Conservation (phyloP, 64 coral and sea anemone species). For the Dendrophyllia cribrosa region DNA sequence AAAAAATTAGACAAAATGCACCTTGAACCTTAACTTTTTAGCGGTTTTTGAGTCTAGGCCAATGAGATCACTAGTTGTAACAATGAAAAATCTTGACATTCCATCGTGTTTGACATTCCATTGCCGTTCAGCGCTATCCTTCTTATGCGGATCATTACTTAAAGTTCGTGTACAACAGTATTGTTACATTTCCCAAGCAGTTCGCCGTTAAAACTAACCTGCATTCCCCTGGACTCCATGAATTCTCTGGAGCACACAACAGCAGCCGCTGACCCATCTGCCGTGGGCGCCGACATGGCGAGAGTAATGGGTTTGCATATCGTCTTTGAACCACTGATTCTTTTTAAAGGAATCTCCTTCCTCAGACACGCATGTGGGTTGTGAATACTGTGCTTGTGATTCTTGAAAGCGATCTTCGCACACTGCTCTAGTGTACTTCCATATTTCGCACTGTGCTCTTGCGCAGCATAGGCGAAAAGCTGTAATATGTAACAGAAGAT, state of each 20-base stretch:
- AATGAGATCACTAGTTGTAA: too few relatives aligned
- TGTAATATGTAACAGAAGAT: conserved; percentile 37
- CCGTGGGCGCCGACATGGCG: conserved; percentile 84
- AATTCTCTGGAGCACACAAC: conserved; percentile 84
- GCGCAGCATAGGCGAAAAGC: conserved; percentile 88
- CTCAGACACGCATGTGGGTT: conserved; percentile 78
- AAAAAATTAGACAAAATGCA: too few relatives aligned
- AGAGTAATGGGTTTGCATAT: conserved; percentile 77
- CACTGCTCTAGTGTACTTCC: conserved; percentile 81
- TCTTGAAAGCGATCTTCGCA: conserved; percentile 85
- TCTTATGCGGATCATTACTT: too few relatives aligned
- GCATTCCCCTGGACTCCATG: conserved; percentile 75
- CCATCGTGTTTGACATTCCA: too few relatives aligned
- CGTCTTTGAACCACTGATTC: conserved; percentile 60
- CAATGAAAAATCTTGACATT: too few relatives aligned
- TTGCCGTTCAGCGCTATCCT: too few relatives aligned
- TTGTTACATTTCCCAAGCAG: background rate
- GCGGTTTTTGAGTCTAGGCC: too few relatives aligned
- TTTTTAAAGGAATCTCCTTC: conserved; percentile 69
- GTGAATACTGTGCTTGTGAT: conserved; percentile 82
- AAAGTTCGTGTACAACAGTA: too few relatives aligned
- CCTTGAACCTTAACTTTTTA: too few relatives aligned
- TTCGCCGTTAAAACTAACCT: conserved; percentile 37
- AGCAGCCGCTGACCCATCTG: conserved; percentile 86
- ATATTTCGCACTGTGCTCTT: conserved; percentile 82